Base-by-base conservation (phyloP, 1,140 invertebrate species). In the Triops cancriformis region DNA sequence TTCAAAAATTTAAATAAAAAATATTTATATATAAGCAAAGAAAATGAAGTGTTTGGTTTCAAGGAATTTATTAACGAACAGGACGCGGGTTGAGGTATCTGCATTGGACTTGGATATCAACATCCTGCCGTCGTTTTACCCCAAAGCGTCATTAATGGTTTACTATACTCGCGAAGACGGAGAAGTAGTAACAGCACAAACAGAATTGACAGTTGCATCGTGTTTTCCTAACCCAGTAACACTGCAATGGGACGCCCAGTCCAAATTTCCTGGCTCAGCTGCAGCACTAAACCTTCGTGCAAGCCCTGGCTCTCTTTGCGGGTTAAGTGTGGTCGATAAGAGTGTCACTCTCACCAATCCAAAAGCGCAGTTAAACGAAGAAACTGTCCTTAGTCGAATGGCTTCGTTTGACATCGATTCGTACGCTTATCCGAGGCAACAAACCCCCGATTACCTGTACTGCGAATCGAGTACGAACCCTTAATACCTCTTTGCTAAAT, bases 161-260 rank as follows among this genome's bases (percentile, higher is more conserved):
- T 94, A 93, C 82, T 93, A 93, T 84, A 89, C 93, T 11, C 89
- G 91, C 10, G 85, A 88, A 12, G 89, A 90, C 51, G 90, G 90
- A 0, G 92, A 94, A 82, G 89, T 90, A 0, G 90, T 94, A 0
- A 86, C 88, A 1, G 85, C 88, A 31, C 85, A 86, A 42, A 85
- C 85, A 1, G 85, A 82, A 43, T 81, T 89, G 45, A 82, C 85
- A 26, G 84, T 88, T 3, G 84, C 87, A 18, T 84, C 86, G 9
- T 89, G 89, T 79, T 88, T 89, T 79, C 85, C 86, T 14, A 89
- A 89, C 79, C 85, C 87, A 23, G 51, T 64, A 23, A 80, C 79
- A 2, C 84, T 86, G 26, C 81, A 82, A 3, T 89, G 88, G 85
- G 83, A 85, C 26, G 82, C 84, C 7, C 82, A 85, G 0, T 83